Evolutionary conservation across 2,113 vertebrate species (phyloP).

Genomic region (Catharus minimus): DNA sequence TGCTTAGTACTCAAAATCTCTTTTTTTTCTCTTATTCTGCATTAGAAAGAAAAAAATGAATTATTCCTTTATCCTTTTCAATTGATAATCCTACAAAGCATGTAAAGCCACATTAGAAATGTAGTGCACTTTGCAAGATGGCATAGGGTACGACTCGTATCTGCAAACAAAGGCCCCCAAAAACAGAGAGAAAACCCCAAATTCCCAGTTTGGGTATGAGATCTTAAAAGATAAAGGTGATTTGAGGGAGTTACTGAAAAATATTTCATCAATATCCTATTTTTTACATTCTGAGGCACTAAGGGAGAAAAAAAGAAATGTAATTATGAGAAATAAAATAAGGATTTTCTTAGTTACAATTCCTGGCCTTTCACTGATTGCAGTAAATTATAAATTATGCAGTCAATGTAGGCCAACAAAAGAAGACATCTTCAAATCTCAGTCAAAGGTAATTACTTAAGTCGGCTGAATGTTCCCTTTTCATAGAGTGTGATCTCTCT

Average conservation of each 20-base stretch:
- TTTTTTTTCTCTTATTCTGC: background rate
- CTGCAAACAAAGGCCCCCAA: background rate
- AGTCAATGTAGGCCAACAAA: constrained; percentile 95
- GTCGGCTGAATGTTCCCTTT: constrained; percentile 86
- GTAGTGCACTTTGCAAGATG: background rate
- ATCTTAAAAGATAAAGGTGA: background rate
- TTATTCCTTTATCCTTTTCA: constrained; percentile 59
- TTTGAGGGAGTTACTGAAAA: background rate
- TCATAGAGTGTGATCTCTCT: constrained; percentile 87
- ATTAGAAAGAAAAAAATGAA: constrained; percentile 53
- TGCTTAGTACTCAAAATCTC: constrained; percentile 30
- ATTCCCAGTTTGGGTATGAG: background rate
- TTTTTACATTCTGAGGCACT: constrained; percentile 52
- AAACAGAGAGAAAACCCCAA: background rate
- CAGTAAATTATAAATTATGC: constrained; percentile 97
- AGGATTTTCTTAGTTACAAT: constrained; percentile 81
- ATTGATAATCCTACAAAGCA: constrained; percentile 49
- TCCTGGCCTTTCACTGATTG: constrained; percentile 80
- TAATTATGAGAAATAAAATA: constrained; percentile 77
- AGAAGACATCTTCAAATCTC: constrained; percentile 97
- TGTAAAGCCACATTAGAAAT: constrained; percentile 21
- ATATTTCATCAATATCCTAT: constrained; percentile 37
- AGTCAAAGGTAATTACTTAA: constrained; percentile 99
- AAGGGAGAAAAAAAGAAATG: constrained; percentile 54
- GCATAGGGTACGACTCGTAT: background rate